Base-by-base conservation (phyloP, 2,113 vertebrate species). In the Pteruthius melanotis region DNA sequence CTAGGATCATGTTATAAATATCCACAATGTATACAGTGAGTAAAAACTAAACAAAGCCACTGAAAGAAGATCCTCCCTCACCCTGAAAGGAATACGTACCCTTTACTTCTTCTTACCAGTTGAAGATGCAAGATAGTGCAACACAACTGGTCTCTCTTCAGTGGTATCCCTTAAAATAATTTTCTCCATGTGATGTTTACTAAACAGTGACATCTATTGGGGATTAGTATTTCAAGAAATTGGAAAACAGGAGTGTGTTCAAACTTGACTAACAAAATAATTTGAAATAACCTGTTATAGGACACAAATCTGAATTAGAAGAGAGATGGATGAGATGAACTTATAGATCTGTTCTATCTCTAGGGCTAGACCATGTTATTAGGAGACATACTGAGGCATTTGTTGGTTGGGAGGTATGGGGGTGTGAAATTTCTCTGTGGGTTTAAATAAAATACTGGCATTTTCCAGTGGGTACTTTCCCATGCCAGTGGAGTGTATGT, bases 151-250 rank as follows among this genome's bases (percentile, higher is more conserved):
- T 72, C 15, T 53, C 64, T 52, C 37, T 80, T 77, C 7, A 72
- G 15, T 56, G 42, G 13, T 28, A 39, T 30, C 5, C 14, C 14
- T 66, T 83, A 72, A 64, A 76, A 37, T 18, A 28, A 2, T 63
- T 74, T 85, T 71, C 33, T 86, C 44, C 45, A 65, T 35, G 40
- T 82, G 92, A 78, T 7, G 0, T 93, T 90, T 94, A 60, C 66
- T 87, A 77, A 94, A 92, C n/a, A 90, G 74, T 90, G 93, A 85
- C 85, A 92, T 83, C 92, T 92, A 10, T 42, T 94, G 83, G 78
- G 77, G 77, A 89, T 56, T 16, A 30, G 11, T 30, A 47, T 60
- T 82, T 80, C 33, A 68, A 69, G 33, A 74, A 75, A 66, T 2
- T 42, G 42, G 45, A 60, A 92, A 81, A 77, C 4, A 15, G 26